Conservation (phyloP, 1,140 invertebrate genomes). For the Drosophila sechellia region DNA sequence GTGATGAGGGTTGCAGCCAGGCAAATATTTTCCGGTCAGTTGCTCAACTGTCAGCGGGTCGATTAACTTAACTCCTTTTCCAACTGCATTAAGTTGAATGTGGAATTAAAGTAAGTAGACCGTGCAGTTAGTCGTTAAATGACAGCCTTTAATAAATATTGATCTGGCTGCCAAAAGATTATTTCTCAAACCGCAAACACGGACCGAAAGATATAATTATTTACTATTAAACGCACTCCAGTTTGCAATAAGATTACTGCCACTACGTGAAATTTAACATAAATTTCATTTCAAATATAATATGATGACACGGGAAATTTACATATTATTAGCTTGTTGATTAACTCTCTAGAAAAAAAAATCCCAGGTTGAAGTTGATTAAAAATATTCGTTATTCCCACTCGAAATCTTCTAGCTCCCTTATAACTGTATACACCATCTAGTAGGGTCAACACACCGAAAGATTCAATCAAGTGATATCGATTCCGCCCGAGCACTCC, state of each 20-base stretch:
- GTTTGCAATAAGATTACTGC: neutral
- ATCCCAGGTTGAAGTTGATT: conserved; percentile 3
- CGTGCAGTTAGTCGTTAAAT: neutral
- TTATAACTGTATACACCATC: conserved; percentile 9
- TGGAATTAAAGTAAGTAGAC: conserved; percentile 21
- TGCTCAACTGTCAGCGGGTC: conserved; percentile 42
- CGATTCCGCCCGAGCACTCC: conserved; percentile 13
- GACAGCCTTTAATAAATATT: neutral
- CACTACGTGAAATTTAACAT: neutral
- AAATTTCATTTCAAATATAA: too few species aligned
- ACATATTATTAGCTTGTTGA: too few species aligned
- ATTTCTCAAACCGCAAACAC: neutral
- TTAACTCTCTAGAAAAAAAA: neutral
- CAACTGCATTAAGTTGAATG: conserved; percentile 33
- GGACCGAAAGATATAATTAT: neutral
- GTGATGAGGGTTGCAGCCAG: conserved; percentile 41
- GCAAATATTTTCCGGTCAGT: conserved; percentile 34
- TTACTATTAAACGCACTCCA: neutral
- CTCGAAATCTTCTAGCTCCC: neutral
- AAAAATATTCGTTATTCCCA: neutral
- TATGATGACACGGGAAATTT: neutral
- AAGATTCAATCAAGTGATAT: conserved; percentile 49
- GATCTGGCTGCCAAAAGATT: neutral
- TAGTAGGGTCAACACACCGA: conserved; percentile 24
- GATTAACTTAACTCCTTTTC: conserved; percentile 44